Conservation (phyloP, 2,113 vertebrate genomes). For the Sander lucioperca region DNA sequence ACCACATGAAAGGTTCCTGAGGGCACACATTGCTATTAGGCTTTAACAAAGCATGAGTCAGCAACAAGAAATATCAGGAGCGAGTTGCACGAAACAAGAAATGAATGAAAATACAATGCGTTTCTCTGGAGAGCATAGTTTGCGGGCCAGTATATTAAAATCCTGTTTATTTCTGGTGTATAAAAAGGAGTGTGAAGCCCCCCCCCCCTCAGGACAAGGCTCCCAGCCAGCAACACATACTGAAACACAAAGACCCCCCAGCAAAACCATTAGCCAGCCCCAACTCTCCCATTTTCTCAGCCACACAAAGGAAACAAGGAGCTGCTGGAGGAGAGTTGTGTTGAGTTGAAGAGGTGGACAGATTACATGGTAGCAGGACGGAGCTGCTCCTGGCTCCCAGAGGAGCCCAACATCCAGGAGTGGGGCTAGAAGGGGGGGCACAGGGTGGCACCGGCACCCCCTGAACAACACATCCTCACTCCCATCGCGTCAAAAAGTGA, state of each 20-base stretch:
- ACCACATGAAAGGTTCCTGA: background rate
- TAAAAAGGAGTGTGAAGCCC: conserved; percentile 11
- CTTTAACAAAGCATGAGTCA: conserved; percentile 11
- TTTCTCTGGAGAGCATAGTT: background rate
- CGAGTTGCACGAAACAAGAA: background rate
- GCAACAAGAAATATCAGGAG: background rate
- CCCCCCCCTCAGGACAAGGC: background rate
- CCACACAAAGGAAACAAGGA: conserved; percentile 58
- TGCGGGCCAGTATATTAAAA: background rate
- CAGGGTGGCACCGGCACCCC: no score
- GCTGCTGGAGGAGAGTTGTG: conserved; percentile 25
- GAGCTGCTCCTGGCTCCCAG: background rate
- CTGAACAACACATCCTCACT: no score
- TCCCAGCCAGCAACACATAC: conserved; percentile 63
- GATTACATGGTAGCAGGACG: conserved; percentile 30
- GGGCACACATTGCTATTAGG: background rate
- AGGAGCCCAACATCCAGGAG: background rate
- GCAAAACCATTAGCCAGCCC: conserved; percentile 43
- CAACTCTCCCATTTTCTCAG: conserved; percentile 36
- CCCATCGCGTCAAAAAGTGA: no score
- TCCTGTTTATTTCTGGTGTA: conserved; percentile 18
- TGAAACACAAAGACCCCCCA: conserved; percentile 60
- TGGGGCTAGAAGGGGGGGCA: no score
- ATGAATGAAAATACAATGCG: background rate
- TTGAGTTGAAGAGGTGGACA: conserved; percentile 28